phyloP scores from a whole-genome alignment of 2,888 invertebrate species.

The Melanotus villosus region DNA sequence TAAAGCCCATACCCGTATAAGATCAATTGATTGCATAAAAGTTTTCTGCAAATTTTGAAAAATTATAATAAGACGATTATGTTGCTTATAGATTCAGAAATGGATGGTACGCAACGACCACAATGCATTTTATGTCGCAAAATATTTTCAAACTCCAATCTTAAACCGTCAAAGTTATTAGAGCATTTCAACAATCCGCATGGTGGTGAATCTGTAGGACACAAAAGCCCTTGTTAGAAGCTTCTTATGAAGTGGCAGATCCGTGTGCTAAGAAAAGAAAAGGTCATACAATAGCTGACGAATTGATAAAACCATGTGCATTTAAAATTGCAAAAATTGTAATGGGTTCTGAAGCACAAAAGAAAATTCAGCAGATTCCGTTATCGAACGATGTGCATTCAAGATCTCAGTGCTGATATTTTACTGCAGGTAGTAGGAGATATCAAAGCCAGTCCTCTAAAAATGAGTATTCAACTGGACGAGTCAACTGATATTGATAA shows the following conservation, averaged over 20 bases:
- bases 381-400: constrained; percentile 17
- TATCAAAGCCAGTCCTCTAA: not conserved
- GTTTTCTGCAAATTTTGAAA: no score
- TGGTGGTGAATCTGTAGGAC: no score
- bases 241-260: no score
- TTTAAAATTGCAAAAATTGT: constrained; percentile 5
- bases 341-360: constrained; percentile 18
- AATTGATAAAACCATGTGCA: constrained; percentile 13
- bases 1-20: no score
- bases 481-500: constrained; percentile 14
- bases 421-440: constrained; percentile 6
- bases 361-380: constrained; percentile 19
- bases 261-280: no score
- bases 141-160: constrained; percentile 13
- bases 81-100: constrained; percentile 9
- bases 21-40: no score
- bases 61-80: constrained; percentile 2
- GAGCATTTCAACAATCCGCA: constrained; percentile 6
- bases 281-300: constrained; percentile 6
- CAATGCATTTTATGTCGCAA: constrained; percentile 18
- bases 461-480: not conserved
- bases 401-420: constrained; percentile 17
- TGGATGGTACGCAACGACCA: constrained; percentile 13
- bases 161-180: no score
- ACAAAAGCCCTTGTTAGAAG: no score